Conservation (phyloP, 2,888 invertebrate species). For the Pyrocoelia pectoralis region DNA sequence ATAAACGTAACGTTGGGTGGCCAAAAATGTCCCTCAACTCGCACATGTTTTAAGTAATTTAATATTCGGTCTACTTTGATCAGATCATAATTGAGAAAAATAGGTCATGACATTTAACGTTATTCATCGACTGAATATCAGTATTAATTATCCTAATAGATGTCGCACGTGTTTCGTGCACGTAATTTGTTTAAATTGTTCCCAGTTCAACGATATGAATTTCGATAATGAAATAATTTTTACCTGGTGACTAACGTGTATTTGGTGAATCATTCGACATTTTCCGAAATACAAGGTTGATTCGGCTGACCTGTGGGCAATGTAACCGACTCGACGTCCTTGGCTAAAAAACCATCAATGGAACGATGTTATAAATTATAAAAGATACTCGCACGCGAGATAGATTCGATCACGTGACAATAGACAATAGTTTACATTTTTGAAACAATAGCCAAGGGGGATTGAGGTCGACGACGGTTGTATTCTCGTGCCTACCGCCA, state of each 20-base stretch:
- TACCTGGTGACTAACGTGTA: background rate
- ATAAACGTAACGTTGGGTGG: too few species aligned
- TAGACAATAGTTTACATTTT: background rate
- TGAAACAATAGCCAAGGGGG: background rate
- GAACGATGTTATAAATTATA: background rate
- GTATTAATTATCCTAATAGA: background rate
- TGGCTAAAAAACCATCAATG: background rate
- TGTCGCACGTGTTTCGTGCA: background rate
- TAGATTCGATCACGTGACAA: background rate
- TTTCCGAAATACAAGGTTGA: conserved; percentile 8
- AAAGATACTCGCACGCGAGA: background rate
- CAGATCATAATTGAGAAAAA: background rate
- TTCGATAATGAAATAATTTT: background rate
- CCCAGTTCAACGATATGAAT: too few species aligned
- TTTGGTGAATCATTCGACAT: conserved; percentile 1
- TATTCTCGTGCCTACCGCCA: background rate
- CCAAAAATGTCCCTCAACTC: too few species aligned
- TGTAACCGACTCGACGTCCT: too few species aligned
- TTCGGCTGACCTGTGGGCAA: background rate
- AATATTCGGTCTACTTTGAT: background rate
- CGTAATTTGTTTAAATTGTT: background rate
- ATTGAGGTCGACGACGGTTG: conserved; percentile 3
- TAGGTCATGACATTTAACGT: background rate
- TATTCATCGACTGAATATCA: background rate
- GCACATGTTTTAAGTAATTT: background rate